These are phyloP conservation scores for Parazoanthus atlanticus DNA, from an alignment of 92 coral and sea anemone genomes.

Conservation along the genomic window DNA sequence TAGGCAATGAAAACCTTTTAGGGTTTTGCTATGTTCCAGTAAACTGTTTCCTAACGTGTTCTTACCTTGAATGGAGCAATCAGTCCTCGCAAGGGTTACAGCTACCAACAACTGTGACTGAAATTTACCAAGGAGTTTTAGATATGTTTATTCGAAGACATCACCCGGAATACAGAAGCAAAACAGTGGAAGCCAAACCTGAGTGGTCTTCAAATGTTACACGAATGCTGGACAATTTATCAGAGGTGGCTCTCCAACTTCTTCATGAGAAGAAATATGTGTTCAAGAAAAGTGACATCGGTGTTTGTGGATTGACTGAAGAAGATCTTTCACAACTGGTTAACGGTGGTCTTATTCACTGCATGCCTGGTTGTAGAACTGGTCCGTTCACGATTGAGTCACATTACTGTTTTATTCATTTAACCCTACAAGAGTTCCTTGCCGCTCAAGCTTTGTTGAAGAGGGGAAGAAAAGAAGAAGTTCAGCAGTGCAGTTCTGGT, in stretches of 20 bases:
- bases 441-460: slow-evolving; percentile 5
- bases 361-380: slow-evolving; percentile 30
- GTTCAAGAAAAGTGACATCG: not conserved
- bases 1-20: not conserved
- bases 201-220: not conserved
- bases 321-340: not conserved
- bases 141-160: slow-evolving; percentile 22
- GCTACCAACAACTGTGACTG: slow-evolving; percentile 29
- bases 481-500: slow-evolving; percentile 11
- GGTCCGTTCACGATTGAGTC: slow-evolving; percentile 14
- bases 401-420: slow-evolving; percentile 3
- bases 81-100: no score
- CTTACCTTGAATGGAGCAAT: not conserved
- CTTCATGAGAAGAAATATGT: not conserved
- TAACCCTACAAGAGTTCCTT: slow-evolving; percentile 21
- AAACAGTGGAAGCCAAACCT: not conserved
- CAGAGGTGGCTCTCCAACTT: not conserved
- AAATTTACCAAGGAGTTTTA: slow-evolving; percentile 32
- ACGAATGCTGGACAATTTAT: not conserved
- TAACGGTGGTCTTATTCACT: slow-evolving; percentile 11
- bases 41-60: not conserved
- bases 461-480: not conserved
- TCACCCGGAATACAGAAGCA: slow-evolving; percentile 8
- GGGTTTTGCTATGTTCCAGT: slow-evolving; percentile 23
- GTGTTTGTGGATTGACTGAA: not conserved